Percentiles rank a stretch among this genome's conserved stretches.
phyloP scores from a whole-genome alignment of 2,113 vertebrate species.

The Indicator maculatus region DNA sequence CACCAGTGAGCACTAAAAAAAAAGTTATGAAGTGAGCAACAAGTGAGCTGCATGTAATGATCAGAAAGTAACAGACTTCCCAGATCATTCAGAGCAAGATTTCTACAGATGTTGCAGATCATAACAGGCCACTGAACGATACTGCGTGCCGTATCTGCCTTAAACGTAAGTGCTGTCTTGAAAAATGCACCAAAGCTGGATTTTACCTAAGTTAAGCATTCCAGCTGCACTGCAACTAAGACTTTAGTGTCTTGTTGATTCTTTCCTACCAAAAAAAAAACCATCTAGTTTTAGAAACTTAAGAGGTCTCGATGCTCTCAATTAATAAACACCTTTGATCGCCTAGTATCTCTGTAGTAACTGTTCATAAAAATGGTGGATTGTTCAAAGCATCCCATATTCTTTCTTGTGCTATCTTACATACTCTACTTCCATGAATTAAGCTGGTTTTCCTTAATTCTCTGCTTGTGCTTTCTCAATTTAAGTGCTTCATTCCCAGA shows the following conservation, averaged over 20 bases:
- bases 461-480: neutral
- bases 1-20: neutral
- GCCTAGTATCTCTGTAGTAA: neutral
- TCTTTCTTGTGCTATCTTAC: neutral
- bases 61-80: neutral
- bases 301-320: neutral
- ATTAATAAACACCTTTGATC: neutral
- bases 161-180: neutral
- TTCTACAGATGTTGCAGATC: neutral
- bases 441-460: neutral
- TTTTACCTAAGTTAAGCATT: neutral
- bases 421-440: neutral
- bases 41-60: neutral
- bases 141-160: accelerated
- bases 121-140: neutral
- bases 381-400: neutral
- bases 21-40: neutral
- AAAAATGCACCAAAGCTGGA: neutral
- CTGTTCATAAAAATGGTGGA: neutral
- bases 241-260: neutral
- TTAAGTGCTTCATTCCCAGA: neutral
- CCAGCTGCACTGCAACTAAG: neutral
- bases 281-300: neutral
- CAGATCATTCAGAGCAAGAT: neutral
- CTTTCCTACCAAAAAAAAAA: neutral